These are phyloP conservation scores for Poeciliopsis retropinna DNA, from an alignment of 2,113 vertebrate species.

Conservation along the genomic window DNA sequence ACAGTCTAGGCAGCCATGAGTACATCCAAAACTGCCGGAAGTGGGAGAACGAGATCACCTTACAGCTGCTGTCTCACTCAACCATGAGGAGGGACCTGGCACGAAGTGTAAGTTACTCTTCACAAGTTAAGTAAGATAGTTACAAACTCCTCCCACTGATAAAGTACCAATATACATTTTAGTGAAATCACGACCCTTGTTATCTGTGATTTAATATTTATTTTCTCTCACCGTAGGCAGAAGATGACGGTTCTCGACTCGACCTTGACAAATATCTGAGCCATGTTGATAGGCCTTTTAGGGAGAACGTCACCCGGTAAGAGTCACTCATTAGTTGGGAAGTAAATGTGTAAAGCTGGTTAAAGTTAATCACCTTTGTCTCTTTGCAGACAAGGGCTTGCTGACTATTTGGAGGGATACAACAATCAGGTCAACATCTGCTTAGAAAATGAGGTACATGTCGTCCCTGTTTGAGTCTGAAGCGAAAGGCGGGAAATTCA, in stretches of 20 bases:
- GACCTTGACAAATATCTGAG: constrained; percentile 87
- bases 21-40: constrained; percentile 97
- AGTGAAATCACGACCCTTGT: not conserved
- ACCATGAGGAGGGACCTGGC: constrained; percentile 88
- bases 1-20: constrained; percentile 96
- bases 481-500: not conserved
- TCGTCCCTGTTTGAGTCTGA: not conserved
- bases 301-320: constrained; percentile 91
- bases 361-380: constrained; percentile 5
- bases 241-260: constrained; percentile 86
- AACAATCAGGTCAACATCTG: constrained; percentile 87
- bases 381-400: constrained; percentile 85
- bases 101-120: constrained; percentile 84
- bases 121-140: not conserved
- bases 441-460: constrained; percentile 87
- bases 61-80: constrained; percentile 87
- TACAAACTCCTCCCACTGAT: not conserved
- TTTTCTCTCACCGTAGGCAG: constrained; percentile 76
- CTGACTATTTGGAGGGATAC: constrained; percentile 88
- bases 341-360: not conserved
- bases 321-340: not conserved
- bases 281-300: constrained; percentile 91
- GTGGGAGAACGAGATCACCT: constrained; percentile 94
- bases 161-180: not conserved
- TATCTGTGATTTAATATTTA: not conserved